Percentiles rank a stretch among this genome's conserved stretches.
These are phyloP conservation scores for Basileuterus tristriatus DNA, from an alignment of 2,797 vertebrate species.

Conservation along the genomic window DNA sequence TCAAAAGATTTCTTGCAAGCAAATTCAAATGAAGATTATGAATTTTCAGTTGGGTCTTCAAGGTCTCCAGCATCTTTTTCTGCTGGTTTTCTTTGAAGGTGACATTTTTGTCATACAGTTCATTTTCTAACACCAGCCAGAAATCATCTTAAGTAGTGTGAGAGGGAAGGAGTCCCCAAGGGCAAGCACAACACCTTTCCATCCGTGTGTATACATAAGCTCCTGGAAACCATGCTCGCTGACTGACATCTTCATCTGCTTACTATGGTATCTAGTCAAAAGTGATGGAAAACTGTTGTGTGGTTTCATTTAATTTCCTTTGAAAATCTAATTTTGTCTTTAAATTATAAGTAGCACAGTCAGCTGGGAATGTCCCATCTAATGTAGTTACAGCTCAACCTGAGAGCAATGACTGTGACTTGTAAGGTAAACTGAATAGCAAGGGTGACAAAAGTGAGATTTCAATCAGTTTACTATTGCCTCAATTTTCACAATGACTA, in stretches of 20 bases:
- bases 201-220: background rate
- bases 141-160: background rate
- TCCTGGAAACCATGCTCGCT: background rate
- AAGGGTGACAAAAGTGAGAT: background rate
- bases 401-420: background rate
- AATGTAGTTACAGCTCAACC: background rate
- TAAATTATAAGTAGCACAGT: background rate
- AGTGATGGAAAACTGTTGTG: background rate
- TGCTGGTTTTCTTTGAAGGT: background rate
- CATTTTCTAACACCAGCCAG: background rate
- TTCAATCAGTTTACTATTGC: background rate
- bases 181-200: background rate
- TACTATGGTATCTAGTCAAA: background rate
- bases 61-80: background rate
- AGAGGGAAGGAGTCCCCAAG: background rate
- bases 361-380: background rate
- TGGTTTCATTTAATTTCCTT: background rate
- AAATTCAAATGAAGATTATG: background rate
- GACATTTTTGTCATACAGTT: background rate
- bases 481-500: background rate
- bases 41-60: background rate
- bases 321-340: background rate
- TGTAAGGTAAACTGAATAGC: background rate
- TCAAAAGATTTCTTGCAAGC: background rate
- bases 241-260: background rate